Conservation (phyloP, 2,797 vertebrate genomes). For the Brachymystax lenok region DNA sequence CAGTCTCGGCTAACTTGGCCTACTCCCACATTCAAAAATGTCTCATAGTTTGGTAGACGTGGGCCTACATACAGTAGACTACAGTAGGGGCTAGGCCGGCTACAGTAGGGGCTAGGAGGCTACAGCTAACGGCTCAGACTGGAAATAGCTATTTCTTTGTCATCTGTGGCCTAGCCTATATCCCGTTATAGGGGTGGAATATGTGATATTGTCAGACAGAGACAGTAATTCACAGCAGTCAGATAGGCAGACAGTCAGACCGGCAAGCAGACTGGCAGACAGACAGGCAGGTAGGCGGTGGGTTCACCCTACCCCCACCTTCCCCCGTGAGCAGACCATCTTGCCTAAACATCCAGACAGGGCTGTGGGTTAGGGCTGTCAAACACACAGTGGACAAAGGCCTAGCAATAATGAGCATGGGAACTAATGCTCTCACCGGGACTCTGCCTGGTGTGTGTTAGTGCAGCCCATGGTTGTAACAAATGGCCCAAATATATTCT, state of each 20-base stretch:
- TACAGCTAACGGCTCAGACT: neutral
- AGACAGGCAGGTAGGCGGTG: neutral
- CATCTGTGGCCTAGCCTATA: too few species aligned
- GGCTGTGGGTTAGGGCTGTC: neutral
- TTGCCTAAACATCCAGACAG: constrained; percentile 7
- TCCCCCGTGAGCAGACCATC: neutral
- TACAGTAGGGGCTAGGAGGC: neutral
- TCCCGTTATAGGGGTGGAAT: too few species aligned
- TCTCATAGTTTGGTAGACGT: neutral
- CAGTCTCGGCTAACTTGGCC: constrained; percentile 8
- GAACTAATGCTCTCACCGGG: constrained; percentile 6
- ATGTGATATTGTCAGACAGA: too few species aligned
- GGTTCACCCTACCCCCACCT: constrained; percentile 10
- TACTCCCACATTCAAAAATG: neutral
- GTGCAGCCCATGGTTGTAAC: neutral
- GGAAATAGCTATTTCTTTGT: too few species aligned
- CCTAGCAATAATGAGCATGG: constrained; percentile 10
- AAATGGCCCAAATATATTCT: constrained; percentile 4
- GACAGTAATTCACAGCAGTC: neutral
- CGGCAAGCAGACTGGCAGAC: too few species aligned
- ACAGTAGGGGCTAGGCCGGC: neutral
- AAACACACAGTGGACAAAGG: constrained; percentile 7
- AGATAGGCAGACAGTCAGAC: too few species aligned
- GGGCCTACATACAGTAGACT: neutral
- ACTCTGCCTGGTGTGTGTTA: neutral